phyloP scores from a whole-genome alignment of 2,113 vertebrate genomes.

The Anguilla japonica region DNA sequence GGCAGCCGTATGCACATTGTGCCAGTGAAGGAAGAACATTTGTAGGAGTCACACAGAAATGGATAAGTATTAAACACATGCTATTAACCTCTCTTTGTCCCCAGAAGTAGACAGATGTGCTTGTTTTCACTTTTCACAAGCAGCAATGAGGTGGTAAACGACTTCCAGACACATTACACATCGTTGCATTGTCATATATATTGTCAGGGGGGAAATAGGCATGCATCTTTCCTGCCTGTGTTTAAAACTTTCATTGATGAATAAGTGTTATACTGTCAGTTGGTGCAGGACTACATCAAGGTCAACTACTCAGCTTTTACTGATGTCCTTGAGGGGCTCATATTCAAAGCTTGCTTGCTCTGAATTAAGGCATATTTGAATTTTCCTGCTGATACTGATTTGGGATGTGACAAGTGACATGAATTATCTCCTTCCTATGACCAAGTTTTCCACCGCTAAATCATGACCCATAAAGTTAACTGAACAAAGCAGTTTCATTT shows the following conservation, averaged over 20 bases:
- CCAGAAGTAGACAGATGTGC: neutral
- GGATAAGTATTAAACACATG: constrained; percentile 31
- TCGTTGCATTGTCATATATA: neutral
- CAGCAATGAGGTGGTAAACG: constrained; percentile 5
- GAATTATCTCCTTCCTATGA: neutral
- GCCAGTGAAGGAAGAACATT: constrained; percentile 20
- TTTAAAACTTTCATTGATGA: neutral
- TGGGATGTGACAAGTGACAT: neutral
- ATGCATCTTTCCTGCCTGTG: neutral
- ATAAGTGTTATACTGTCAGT: neutral
- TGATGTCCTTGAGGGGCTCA: neutral
- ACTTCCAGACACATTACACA: neutral
- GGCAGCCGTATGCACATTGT: neutral
- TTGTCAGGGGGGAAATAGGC: neutral
- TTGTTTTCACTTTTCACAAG: neutral
- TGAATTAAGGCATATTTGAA: neutral
- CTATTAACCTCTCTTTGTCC: constrained; percentile 16
- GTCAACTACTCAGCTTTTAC: neutral
- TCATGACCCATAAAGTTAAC: neutral
- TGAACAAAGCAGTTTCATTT: neutral
- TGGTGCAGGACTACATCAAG: neutral
- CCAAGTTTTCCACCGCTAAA: neutral
- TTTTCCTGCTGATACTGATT: neutral
- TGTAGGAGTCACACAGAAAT: constrained; percentile 33
- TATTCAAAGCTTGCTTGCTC: neutral